These are phyloP conservation scores for Serripes groenlandicus DNA, from an alignment of 2,888 invertebrate genomes.

Conservation along the genomic window DNA sequence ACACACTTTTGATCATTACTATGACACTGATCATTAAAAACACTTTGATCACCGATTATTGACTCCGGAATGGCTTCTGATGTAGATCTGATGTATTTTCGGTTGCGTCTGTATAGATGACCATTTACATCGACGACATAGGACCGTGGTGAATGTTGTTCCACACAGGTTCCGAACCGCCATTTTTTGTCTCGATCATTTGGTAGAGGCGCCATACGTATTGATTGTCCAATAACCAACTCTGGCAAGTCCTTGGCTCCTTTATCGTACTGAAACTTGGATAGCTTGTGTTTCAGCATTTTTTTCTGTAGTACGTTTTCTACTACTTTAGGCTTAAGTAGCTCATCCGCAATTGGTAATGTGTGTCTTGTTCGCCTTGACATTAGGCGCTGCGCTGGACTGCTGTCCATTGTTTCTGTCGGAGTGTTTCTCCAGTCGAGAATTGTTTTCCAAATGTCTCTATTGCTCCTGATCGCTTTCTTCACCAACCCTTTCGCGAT, in stretches of 20 bases:
- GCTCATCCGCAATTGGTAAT: conserved; percentile 29
- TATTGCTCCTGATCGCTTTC: too few relatives aligned
- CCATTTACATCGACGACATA: conserved; percentile 5
- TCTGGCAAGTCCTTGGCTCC: conserved; percentile 2
- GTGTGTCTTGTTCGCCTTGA: conserved; percentile 48
- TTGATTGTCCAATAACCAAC: background rate
- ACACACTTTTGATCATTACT: too few relatives aligned
- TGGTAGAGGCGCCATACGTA: conserved; percentile 11
- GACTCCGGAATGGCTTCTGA: background rate
- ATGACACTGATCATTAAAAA: too few relatives aligned
- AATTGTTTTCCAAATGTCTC: conserved; percentile 20
- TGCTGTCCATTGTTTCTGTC: conserved; percentile 45
- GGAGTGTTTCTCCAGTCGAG: conserved; percentile 61
- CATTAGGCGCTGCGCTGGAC: conserved; percentile 61
- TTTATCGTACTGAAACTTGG: too few relatives aligned
- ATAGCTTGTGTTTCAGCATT: background rate
- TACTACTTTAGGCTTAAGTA: conserved; percentile 26
- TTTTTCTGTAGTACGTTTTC: conserved; percentile 21
- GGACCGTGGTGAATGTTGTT: background rate
- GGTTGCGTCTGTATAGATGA: background rate
- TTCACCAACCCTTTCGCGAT: conserved; percentile 21
- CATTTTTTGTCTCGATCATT: conserved; percentile 9
- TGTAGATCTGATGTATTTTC: conserved; percentile 1
- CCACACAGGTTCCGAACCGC: conserved; percentile 9
- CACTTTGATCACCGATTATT: too few relatives aligned